phyloP scores from a whole-genome alignment of 2,113 vertebrate species.

The Arvicanthis niloticus region DNA sequence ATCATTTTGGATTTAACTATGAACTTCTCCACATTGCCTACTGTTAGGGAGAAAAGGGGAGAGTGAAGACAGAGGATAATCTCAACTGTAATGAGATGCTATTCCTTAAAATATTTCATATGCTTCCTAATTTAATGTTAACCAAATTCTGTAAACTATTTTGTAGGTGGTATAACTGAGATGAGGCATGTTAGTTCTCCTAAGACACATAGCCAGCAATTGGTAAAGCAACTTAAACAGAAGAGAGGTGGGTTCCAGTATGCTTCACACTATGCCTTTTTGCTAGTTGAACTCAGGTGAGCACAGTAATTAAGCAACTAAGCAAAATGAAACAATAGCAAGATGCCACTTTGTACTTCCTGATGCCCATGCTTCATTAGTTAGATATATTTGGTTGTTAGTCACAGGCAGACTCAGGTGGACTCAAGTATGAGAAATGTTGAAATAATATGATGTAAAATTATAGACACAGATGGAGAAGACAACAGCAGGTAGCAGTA shows the following conservation, averaged over 20 bases:
- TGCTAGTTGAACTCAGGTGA: neutral
- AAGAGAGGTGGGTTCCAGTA: neutral
- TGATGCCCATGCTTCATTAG: neutral
- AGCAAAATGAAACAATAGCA: neutral
- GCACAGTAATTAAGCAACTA: neutral
- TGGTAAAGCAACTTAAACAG: neutral
- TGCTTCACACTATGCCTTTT: neutral
- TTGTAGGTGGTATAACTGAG: neutral
- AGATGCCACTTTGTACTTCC: neutral
- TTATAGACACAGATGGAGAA: neutral
- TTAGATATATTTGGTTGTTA: neutral
- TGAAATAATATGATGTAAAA: neutral
- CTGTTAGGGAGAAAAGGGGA: neutral
- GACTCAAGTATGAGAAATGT: neutral
- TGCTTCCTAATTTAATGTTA: neutral
- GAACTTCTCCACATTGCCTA: too few relatives aligned
- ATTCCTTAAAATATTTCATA: neutral
- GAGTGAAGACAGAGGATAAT: too few relatives aligned
- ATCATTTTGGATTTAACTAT: neutral
- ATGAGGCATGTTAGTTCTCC: neutral
- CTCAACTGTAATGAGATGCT: neutral
- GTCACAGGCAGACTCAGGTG: neutral
- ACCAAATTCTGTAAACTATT: neutral
- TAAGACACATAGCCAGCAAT: neutral
- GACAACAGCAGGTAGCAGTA: too few relatives aligned